phyloP scores from a whole-genome alignment of 2,113 vertebrate species.

The Origma solitaria region DNA sequence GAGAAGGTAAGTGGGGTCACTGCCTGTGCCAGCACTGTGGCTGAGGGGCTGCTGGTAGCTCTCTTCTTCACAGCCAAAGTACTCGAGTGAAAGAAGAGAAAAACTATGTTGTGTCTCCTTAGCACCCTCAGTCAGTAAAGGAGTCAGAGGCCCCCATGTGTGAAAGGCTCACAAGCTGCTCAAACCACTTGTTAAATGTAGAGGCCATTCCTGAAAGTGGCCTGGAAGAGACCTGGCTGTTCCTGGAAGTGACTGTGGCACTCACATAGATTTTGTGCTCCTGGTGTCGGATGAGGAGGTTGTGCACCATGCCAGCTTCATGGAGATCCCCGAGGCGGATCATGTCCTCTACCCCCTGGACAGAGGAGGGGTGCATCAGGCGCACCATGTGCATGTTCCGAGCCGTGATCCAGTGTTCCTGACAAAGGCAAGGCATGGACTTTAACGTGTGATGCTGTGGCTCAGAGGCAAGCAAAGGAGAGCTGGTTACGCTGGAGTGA shows the following conservation, averaged over 20 bases:
- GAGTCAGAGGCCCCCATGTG: not conserved
- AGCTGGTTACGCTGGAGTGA: not conserved
- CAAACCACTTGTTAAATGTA: not conserved
- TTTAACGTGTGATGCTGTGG: not conserved
- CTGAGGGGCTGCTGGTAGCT: not conserved
- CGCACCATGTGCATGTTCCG: constrained; percentile 69
- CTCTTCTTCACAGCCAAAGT: not conserved
- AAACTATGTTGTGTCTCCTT: not conserved
- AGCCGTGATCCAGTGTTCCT: constrained; percentile 86
- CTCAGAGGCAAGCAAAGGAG: not conserved
- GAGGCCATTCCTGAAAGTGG: not conserved
- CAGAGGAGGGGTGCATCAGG: constrained; percentile 88
- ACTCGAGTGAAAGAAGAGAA: not conserved
- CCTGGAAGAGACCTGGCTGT: not conserved
- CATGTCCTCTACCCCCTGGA: constrained; percentile 93
- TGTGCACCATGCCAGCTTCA: constrained; percentile 91
- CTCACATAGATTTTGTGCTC: constrained; percentile 93
- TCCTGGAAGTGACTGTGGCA: not conserved
- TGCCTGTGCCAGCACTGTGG: not conserved
- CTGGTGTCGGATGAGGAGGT: constrained; percentile 90
- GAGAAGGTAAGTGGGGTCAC: not conserved
- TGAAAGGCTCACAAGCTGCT: not conserved
- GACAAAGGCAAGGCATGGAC: not conserved
- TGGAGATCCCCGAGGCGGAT: constrained; percentile 89
- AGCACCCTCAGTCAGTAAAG: not conserved